Conservation (phyloP, 2,888 invertebrate species). For the Seira ritae region DNA sequence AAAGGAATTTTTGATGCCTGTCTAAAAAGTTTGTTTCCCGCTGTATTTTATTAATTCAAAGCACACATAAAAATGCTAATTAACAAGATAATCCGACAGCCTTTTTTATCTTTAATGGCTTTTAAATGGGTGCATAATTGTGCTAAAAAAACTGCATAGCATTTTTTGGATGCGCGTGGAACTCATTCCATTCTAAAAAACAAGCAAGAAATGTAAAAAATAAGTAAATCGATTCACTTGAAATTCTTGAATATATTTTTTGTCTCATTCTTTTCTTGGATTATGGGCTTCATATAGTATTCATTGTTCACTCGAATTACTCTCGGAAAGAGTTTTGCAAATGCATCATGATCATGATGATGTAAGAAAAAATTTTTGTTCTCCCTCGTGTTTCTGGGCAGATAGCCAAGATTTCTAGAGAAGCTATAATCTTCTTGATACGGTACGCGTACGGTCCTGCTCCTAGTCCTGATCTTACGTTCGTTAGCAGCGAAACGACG, state of each 20-base stretch:
- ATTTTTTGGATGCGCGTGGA: too few species aligned
- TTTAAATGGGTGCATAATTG: conserved; percentile 4
- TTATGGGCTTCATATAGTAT: background rate
- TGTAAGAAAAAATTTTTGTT: background rate
- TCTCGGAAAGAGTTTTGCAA: background rate
- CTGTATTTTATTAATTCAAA: background rate
- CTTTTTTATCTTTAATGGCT: background rate
- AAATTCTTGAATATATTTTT: too few species aligned
- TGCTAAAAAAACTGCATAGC: background rate
- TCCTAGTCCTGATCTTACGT: too few species aligned
- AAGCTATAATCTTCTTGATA: conserved; percentile 13
- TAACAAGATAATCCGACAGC: background rate
- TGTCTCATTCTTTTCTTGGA: background rate
- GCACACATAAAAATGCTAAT: conserved; percentile 4
- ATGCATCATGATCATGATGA: background rate
- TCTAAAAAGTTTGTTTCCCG: background rate
- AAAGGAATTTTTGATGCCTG: background rate
- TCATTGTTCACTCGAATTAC: background rate
- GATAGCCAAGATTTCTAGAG: background rate
- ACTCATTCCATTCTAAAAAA: background rate
- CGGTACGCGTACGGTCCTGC: conserved; percentile 10
- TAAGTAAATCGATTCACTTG: background rate
- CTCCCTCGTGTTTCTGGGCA: background rate
- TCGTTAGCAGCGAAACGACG: too few species aligned
- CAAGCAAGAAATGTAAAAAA: background rate